Percentiles rank a stretch among this genome's conserved stretches.
These are phyloP conservation scores for Erebia aethiops DNA, from an alignment of 2,888 invertebrate species.

Conservation along the genomic window DNA sequence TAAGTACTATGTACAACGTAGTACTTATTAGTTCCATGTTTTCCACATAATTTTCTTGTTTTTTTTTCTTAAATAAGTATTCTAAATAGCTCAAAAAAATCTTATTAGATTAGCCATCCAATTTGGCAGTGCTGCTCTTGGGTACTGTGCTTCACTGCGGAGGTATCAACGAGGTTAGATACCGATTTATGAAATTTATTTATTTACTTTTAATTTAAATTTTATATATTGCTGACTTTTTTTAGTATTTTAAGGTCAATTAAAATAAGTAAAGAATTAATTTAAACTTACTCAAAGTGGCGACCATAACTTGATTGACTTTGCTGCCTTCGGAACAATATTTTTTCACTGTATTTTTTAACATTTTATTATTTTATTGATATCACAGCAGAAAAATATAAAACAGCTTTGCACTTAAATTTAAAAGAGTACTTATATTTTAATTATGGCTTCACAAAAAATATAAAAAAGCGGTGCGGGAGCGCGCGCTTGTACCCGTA, in stretches of 20 bases:
- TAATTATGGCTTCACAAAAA: background rate
- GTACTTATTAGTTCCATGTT: no score
- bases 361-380: constrained; percentile 53
- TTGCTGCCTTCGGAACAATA: constrained; percentile 76
- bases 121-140: no score
- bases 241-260: background rate
- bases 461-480: constrained; percentile 39
- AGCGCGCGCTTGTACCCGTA: constrained; percentile 45
- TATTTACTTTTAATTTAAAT: no score
- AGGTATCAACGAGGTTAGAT: no score
- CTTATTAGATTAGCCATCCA: no score
- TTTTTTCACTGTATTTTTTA: constrained; percentile 74
- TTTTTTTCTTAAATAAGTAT: no score
- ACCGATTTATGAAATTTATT: no score
- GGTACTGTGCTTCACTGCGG: no score
- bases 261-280: constrained; percentile 8
- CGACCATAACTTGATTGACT: constrained; percentile 67
- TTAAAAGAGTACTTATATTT: constrained; percentile 13
- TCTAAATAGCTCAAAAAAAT: no score
- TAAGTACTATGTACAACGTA: no score
- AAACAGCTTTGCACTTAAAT: constrained; percentile 5
- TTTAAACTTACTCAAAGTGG: constrained; percentile 66
- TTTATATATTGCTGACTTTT: no score
- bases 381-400: constrained; percentile 26
- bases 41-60: no score